Evolutionary conservation across 1,140 invertebrate genomes (phyloP).

Genomic region (Zaprionus gabonicus): DNA sequence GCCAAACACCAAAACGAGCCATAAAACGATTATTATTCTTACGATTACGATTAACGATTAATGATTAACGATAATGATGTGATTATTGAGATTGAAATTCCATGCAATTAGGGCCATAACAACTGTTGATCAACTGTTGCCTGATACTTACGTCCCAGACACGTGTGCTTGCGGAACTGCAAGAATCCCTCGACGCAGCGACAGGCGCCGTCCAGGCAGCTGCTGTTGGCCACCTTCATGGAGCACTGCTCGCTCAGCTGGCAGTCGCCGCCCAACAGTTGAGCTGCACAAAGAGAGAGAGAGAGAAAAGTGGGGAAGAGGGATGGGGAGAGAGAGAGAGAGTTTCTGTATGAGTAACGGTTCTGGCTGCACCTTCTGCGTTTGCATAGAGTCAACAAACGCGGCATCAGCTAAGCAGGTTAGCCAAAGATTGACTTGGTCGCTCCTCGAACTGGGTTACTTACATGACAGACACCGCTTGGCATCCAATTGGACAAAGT

Average conservation of each 20-base stretch:
- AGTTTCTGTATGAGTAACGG: constrained; percentile 55
- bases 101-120: constrained; percentile 73
- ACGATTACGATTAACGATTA: constrained; percentile 11
- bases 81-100: constrained; percentile 35
- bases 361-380: constrained; percentile 15
- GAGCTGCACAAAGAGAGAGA: constrained; percentile 85
- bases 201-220: constrained; percentile 90
- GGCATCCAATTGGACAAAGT: constrained; percentile 88
- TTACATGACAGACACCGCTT: constrained; percentile 89
- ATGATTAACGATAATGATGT: constrained; percentile 24
- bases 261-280: constrained; percentile 91
- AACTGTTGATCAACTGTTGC: constrained; percentile 56
- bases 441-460: constrained; percentile 73
- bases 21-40: constrained; percentile 45
- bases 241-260: constrained; percentile 90
- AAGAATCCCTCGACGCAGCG: constrained; percentile 92
- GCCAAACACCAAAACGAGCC: constrained; percentile 59
- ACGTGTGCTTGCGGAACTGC: constrained; percentile 94
- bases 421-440: constrained; percentile 72
- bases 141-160: constrained; percentile 92
- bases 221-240: constrained; percentile 91
- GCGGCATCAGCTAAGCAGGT: constrained; percentile 35
- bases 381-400: constrained; percentile 26
- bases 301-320: neutral
- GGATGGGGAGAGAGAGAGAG: constrained; percentile 17